A percentile compares a stretch with the other conserved stretches of the same genome.
Conservation (phyloP, 2,888 invertebrate genomes). For the Eilema griseolum region DNA sequence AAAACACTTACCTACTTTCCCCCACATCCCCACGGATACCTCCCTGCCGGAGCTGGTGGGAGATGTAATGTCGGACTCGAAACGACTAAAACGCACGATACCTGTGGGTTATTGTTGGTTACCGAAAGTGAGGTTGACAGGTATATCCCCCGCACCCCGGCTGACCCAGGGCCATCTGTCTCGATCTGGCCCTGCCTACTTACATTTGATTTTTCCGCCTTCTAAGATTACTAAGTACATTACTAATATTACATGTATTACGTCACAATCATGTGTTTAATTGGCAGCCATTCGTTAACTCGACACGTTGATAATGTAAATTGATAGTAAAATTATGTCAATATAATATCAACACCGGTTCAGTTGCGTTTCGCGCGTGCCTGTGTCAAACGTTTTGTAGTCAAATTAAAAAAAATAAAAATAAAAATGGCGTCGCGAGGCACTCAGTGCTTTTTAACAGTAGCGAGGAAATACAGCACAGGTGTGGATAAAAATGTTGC, state of each 20-base stretch:
- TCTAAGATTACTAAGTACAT: too few species aligned
- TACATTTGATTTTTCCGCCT: too few species aligned
- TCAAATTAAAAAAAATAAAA: constrained; percentile 54
- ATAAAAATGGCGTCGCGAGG: constrained; percentile 80
- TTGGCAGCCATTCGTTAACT: background rate
- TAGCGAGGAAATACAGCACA: constrained; percentile 75
- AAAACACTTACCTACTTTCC: too few species aligned
- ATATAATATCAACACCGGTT: constrained; percentile 27
- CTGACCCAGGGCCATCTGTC: too few species aligned
- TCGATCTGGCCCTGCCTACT: too few species aligned
- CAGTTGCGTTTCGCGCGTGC: constrained; percentile 78
- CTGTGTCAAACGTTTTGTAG: constrained; percentile 54
- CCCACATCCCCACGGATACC: too few species aligned
- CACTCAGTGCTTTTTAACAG: constrained; percentile 69
- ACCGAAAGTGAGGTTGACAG: too few species aligned
- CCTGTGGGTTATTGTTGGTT: too few species aligned
- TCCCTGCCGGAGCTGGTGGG: too few species aligned
- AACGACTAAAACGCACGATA: too few species aligned
- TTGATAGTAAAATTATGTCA: constrained; percentile 11
- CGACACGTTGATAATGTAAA: background rate
- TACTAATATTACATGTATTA: background rate
- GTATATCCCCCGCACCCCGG: too few species aligned
- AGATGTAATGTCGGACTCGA: too few species aligned
- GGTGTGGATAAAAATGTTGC: constrained; percentile 90
- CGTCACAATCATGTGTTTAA: constrained; percentile 17